Base-by-base conservation (phyloP, 2,888 invertebrate genomes). In the Agriopis aurantiaria region DNA sequence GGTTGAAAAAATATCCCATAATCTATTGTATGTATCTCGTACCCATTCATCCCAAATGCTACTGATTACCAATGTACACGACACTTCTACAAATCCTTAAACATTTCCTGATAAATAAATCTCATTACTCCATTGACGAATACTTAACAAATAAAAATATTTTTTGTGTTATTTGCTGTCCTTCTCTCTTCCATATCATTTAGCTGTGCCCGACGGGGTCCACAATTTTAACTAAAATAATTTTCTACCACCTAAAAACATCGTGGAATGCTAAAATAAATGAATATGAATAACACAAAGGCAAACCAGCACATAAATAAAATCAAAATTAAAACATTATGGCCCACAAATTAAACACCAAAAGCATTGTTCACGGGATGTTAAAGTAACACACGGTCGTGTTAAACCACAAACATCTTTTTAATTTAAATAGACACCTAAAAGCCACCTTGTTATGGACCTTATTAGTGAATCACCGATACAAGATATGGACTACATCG, bases 391-490 rank as follows among this genome's bases (percentile, higher is more conserved):
- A 60, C 48, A 66, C 60, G 61, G 55, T 33, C 14, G 46, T 23
- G 17, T 23, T 23, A 61, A 67, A 59, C 67, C 66, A 9, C 66
- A 66, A 55, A 60, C 66, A 67, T 67, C 23, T 49, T 60, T 61
- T 67, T 67, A 56, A 67, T 67, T 17, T 61, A 61, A 60, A 55
- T 56, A 59, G 52, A 66, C 52, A 62, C 46, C 62, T 62, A 45
- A 53, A 53, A 53, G 7, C 49, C 62, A 53, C 62, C 53, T 62
- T 53, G 45, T 53, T 55, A 61, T n/a, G 55, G 48, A 43, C 56
- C 67, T 55, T 23, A 67, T 67, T 67, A 61, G 48, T 61, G 67
- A 67, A 55, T 67, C 67, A 61, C 46, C 33, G 11, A 53, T 33
- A 65, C 65, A 57, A 65, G 65, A 65, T 65, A 65, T 51, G 51